Base-by-base conservation (phyloP, 2,888 invertebrate species). In the Phlogophora meticulosa region DNA sequence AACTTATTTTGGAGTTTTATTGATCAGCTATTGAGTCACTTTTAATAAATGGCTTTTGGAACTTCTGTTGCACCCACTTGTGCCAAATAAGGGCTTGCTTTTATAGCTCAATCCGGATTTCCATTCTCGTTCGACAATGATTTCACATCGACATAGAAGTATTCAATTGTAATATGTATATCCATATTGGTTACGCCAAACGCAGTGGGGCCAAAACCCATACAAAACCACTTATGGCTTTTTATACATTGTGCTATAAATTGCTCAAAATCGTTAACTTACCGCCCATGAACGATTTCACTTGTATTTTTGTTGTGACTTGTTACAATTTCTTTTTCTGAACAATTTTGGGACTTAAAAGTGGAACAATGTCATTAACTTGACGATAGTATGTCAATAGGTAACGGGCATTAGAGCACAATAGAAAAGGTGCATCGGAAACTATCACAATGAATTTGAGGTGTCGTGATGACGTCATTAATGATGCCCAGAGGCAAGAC, bases 1-100 rank as follows among this genome's bases (percentile, higher is more conserved):
- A 52, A 59, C 76, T 69, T 73, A 76, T 84, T 83, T 81, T 77
- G 74, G 78, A 75, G 57, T 80, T 80, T 80, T 81, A 80, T 69
- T 51, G 49, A 64, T 62, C 57, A 52, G 17, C 20, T 42, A 51
- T 76, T 72, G 68, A 79, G 60, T 79, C 76, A 68, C 24, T 57
- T 11, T 34, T 57, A 52, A 60, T 55, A 69, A 67, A 53, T 56
- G 22, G 40, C 48, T 73, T 63, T 61, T 72, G 64, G 48, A 64
- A 63, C 57, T 72, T 69, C 52, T 60, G 65, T 72, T 64, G 56
- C 68, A 48, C 80, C 77, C 58, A 79, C 73, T 59, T 48, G 46
- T 20, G 34, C 22, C 43, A 17, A 63, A 59, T 46, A 60, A 63
- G 59, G 65, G 51, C n/a, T 63, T 17, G 10, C n/a, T 40, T 72